Evolutionary conservation across 2,113 vertebrate genomes (phyloP), one percentile per base, ranked within the genome.

Genomic region (Mastomys coucha): DNA sequence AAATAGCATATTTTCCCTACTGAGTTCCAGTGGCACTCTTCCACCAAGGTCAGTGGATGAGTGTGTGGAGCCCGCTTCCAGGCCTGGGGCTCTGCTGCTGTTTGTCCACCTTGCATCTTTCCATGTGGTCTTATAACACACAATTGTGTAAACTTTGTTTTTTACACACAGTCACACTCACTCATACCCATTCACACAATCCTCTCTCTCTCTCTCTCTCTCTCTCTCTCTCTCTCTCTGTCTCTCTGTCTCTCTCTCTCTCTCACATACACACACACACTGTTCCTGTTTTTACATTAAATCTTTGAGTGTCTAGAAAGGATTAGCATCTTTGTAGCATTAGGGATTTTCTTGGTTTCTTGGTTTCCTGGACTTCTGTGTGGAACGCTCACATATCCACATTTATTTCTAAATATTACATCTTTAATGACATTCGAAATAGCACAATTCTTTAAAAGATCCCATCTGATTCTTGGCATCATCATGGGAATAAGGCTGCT

Each of bases 361-460:
- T 6, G 53, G 42, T 77, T 60, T 53, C 14, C 8, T 31, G 81
- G 5, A 60, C 58, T 14, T 92, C 31, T 53, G 36, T 90, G 19
- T 65, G 39, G 42, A 73, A 82, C 53, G 91, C 49, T 88, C 81
- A 17, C n/a, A 60, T 42, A 88, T 70, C 14, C 6, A 17, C 63
- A 70, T 87, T 93, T 73, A 91, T 92, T 84, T 45, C 16, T 84
- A 88, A 94, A 89, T 53, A 45, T 28, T 77, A 94, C 8, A 31
- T 76, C 75, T 86, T 88, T 70, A 84, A 84, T 39, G 33, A 7
- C 60, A 76, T 49, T n/a, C n/a, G 70, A 88, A 84, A 81, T 53
- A 28, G 36, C 31, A 17, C 6, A 26, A 42, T 82, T 91, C 80
- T 91, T 76, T 75, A 11, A 69, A 82, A 19, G 31, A 45, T 49